A percentile compares a stretch with the other conserved stretches of the same genome.
Evolutionary conservation across 2,797 vertebrate genomes (phyloP).

Genomic region (Cirrhinus molitorella): DNA sequence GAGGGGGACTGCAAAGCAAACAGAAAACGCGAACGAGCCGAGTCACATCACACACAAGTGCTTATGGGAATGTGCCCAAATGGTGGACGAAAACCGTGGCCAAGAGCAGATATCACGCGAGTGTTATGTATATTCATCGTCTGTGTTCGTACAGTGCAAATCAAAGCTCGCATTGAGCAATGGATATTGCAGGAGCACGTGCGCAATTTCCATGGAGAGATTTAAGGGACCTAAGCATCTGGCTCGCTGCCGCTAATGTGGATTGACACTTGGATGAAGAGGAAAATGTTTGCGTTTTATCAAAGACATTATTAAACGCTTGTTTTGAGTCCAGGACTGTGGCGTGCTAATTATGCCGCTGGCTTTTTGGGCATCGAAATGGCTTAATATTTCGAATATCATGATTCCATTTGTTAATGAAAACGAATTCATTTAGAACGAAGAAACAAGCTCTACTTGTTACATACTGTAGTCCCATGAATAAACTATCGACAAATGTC

Average conservation of each 20-base stretch:
- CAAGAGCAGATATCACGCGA: conserved; percentile 49
- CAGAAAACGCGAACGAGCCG: conserved; percentile 62
- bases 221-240: conserved; percentile 43
- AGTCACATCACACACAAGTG: conserved; percentile 60
- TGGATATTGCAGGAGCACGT: conserved; percentile 52
- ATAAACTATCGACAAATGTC: background rate
- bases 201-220: conserved; percentile 59
- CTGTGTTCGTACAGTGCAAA: conserved; percentile 56
- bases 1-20: conserved; percentile 65
- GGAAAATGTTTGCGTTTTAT: conserved; percentile 14
- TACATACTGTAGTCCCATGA: background rate
- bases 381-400: background rate
- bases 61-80: conserved; percentile 84
- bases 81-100: conserved; percentile 67
- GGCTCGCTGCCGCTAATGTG: conserved; percentile 28
- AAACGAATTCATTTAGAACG: background rate
- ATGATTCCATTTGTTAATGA: background rate
- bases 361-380: background rate
- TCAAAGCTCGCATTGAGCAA: conserved; percentile 36
- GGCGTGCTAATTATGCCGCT: background rate
- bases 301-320: conserved; percentile 31
- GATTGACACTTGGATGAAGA: conserved; percentile 32
- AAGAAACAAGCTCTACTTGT: background rate
- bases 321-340: background rate
- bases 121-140: conserved; percentile 62